Base-by-base conservation (phyloP, 2,113 vertebrate species). In the Lepus europaeus region DNA sequence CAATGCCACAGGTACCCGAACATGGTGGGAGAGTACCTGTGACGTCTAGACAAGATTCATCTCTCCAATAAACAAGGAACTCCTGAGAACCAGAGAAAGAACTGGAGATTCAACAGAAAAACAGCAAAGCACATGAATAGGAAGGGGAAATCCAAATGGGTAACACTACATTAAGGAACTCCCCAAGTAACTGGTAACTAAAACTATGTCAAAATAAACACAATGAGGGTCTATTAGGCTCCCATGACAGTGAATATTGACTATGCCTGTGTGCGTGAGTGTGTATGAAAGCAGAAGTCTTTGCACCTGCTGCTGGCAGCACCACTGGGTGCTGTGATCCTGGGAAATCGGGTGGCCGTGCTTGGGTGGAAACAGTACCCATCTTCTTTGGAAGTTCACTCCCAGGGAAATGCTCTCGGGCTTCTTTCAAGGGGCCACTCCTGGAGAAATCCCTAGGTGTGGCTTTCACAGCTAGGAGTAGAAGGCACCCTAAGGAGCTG, bases 151-250 rank as follows among this genome's bases (percentile, higher is more conserved):
- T 39, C 45, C 81, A 85, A 82, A 51, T 19, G 31, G 70, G 31
- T 31, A 76, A 66, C 51, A 63, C 59, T 73, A 7, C 27, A 78
- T 70, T 51, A 49, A 77, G 59, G 76, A 63, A 5, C 12, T 22
- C 20, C 39, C 31, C 33, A 66, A 49, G n/a, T 29, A 51, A 85
- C 31, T 51, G 49, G 25, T 51, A 89, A 89, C 27, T 86, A 78
- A 29, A 56, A 94, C 86, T 83, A 73, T n/a, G 17, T 8, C 72
- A 72, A 77, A 95, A 45, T 17, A 90, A 90, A 19, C 29, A 51
- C 59, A 72, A 9, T 14, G 11, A 90, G 56, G 68, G 33, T 12
- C 49, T 33, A 78, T n/a, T 12, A 31, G 90, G 16, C 4, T 25
- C 53, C 81, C 56, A 51, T 2, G 17, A 16, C 25, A 23, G 68